phyloP scores from a whole-genome alignment of 2,113 vertebrate species.

The Tenebrosternarchus preto region DNA sequence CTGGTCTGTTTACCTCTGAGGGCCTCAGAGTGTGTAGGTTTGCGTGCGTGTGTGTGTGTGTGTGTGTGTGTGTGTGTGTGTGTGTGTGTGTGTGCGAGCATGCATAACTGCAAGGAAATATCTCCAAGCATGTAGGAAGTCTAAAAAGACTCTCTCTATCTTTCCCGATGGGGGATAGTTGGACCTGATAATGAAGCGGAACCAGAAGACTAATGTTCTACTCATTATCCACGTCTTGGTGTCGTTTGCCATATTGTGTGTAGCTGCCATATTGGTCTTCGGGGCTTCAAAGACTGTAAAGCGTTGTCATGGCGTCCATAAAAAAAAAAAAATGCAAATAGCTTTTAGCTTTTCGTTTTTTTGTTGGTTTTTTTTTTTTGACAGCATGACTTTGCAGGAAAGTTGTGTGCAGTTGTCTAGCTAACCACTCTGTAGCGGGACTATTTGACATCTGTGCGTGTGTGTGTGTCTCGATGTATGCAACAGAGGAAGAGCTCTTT shows the following conservation, averaged over 20 bases:
- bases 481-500: not conserved
- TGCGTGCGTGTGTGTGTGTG: conserved; percentile 15
- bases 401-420: not conserved
- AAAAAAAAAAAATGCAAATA: not conserved
- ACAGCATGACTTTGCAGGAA: conserved; percentile 42
- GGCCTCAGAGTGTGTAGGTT: conserved; percentile 27
- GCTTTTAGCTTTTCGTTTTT: not conserved
- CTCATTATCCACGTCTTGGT: not conserved
- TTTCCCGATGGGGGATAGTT: not conserved
- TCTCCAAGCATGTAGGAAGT: conserved; percentile 41
- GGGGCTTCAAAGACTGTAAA: not conserved
- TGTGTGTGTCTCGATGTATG: not conserved
- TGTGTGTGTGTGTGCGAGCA: conserved; percentile 16
- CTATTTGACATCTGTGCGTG: not conserved
- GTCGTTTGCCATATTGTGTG: conserved; percentile 4
- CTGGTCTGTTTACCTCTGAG: conserved; percentile 98
- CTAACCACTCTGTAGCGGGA: not conserved
- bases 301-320: not conserved
- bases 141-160: not conserved
- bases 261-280: conserved; percentile 13
- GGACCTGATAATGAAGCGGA: not conserved
- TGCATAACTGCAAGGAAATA: conserved; percentile 12
- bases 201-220: not conserved
- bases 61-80: not conserved
- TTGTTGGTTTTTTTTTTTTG: too few species aligned